Percentiles rank a stretch among this genome's conserved stretches.
Evolutionary conservation across 2,888 invertebrate genomes (phyloP).

Genomic region (Pseudoips prasinana): DNA sequence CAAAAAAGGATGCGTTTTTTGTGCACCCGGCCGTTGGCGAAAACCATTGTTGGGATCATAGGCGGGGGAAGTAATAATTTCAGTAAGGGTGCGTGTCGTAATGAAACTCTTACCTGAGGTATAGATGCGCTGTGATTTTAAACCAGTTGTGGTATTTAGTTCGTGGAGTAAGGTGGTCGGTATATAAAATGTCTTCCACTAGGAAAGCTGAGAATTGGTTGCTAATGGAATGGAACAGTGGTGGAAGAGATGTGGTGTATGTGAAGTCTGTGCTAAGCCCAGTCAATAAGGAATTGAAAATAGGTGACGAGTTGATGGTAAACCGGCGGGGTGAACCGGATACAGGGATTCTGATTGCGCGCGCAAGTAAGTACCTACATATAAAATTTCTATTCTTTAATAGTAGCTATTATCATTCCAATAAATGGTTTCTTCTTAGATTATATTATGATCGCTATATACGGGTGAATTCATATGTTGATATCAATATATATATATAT

Average conservation of each 20-base stretch:
- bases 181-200: conserved; percentile 28
- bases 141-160: conserved; percentile 23
- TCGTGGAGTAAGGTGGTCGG: conserved; percentile 11
- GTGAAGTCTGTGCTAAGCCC: conserved; percentile 37
- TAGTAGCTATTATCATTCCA: too few relatives aligned
- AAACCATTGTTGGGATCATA: conserved; percentile 54
- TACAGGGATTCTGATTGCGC: conserved; percentile 39
- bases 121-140: conserved; percentile 30
- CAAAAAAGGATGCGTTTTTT: conserved; percentile 72
- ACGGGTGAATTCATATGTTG: too few relatives aligned
- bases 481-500: too few relatives aligned
- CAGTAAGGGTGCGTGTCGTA: conserved; percentile 64
- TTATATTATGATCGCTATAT: too few relatives aligned
- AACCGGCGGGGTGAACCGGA: conserved; percentile 37
- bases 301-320: conserved; percentile 38
- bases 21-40: conserved; percentile 56
- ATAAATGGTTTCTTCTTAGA: too few relatives aligned
- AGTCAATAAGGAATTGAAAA: conserved; percentile 29
- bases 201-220: conserved; percentile 56
- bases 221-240: conserved; percentile 53
- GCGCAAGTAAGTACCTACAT: conserved; percentile 53
- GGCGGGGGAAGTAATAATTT: conserved; percentile 64
- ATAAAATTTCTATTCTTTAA: neutral
- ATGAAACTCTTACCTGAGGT: conserved; percentile 72
- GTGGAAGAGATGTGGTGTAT: conserved; percentile 42